Conservation (phyloP, 2,113 vertebrate species). For the Platichthys flesus region DNA sequence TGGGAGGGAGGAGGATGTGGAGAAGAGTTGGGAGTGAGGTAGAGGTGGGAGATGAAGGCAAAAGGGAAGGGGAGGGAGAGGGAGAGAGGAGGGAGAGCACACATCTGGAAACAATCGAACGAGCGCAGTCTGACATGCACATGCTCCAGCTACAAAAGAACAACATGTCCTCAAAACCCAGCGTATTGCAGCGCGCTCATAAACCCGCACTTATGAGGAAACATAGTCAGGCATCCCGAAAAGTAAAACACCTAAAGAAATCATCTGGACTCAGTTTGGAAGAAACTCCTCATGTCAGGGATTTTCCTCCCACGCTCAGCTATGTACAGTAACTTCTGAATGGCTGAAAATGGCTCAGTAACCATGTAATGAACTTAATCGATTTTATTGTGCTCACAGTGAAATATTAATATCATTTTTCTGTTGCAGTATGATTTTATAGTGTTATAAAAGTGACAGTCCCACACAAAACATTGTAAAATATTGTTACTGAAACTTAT, state of each 20-base stretch:
- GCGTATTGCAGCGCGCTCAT: conserved; percentile 3
- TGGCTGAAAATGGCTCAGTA: background rate
- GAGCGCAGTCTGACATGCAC: conserved; percentile 62
- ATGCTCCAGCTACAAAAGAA: conserved; percentile 75
- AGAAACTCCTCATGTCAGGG: background rate
- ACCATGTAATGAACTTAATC: background rate
- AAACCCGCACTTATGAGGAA: conserved; percentile 29
- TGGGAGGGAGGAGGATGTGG: conserved; percentile 43
- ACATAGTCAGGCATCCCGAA: background rate
- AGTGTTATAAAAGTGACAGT: background rate
- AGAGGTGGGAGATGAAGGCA: conserved; percentile 65
- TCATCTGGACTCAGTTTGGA: background rate
- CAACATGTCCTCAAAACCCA: conserved; percentile 73
- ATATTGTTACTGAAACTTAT: conserved; percentile 1
- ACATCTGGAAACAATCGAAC: conserved; percentile 82
- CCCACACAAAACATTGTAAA: background rate
- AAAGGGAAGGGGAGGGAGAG: background rate
- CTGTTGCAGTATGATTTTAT: background rate
- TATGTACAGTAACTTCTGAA: too few species aligned
- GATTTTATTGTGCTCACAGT: too few species aligned
- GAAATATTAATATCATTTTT: background rate
- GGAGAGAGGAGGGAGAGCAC: conserved; percentile 28
- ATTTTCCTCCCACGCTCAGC: too few species aligned
- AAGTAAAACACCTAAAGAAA: background rate
- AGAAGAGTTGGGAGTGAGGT: conserved; percentile 23